Base-by-base conservation (phyloP, 2,113 vertebrate genomes). In the Microtus montanus region DNA sequence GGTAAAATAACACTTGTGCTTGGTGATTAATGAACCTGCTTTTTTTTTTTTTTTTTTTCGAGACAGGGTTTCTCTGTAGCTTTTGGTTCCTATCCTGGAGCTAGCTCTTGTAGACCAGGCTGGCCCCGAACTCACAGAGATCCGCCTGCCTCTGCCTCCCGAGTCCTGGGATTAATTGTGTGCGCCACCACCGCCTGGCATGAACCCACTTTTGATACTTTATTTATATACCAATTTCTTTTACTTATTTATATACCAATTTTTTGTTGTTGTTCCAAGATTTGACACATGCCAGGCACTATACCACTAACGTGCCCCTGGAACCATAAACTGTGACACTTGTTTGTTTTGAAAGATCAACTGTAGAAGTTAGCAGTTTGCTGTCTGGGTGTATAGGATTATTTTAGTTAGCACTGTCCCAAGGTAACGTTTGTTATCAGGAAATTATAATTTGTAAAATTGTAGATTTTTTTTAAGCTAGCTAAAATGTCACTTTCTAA, bases 311-410 rank as follows among this genome's bases (percentile, higher is more conserved):
- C 4, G 20, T 64, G 11, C 35, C 10, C 26, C 47, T n/a, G 8
- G 33, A 82, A 30, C 41, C 85, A 70, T 52, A 71, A 52, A 47
- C 49, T 26, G 7, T 5, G 88, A 0, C 85, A 74, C 11, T 88
- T 75, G 71, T 64, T 96, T 88, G 49, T 77, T 77, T 78, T 68
- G 11, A 80, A 89, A 97, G 44, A 86, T 73, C 54, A 88, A 33
- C n/a, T 20, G 44, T 91, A 20, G 44, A 92, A 26, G 8, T 17
- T 9, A 35, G 49, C 22, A 35, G 10, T 90, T 47, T 90, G 49
- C 19, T 58, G 1, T 87, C 17, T 83, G 84, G 30, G 4, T 64
- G 78, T 49, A 38, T 14, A 54, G 41, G 22, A 58, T 94, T 78
- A 58, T 58, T 58, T 58, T 58, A 10, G 70, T 80, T 80, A 83